Conservation (phyloP, 2,113 vertebrate genomes). For the Oryzias javanicus region DNA sequence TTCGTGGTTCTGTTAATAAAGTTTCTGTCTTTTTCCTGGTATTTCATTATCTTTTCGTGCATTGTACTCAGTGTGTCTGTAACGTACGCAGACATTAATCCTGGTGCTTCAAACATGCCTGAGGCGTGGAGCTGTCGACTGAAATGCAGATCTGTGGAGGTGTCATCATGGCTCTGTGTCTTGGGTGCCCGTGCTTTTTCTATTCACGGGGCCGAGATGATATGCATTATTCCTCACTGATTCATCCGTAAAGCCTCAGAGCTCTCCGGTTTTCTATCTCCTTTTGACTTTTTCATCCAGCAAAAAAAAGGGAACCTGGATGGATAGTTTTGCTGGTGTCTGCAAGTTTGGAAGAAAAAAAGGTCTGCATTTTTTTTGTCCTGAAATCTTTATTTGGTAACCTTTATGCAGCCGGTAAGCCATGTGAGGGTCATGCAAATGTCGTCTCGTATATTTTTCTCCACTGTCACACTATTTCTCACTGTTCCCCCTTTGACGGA, state of each 20-base stretch:
- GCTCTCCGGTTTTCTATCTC: conserved; percentile 39
- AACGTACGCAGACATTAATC: conserved; percentile 61
- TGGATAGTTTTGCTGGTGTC: conserved; percentile 42
- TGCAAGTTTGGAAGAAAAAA: conserved; percentile 27
- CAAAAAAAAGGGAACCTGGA: conserved; percentile 11
- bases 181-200: conserved; percentile 58
- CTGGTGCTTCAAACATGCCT: conserved; percentile 47
- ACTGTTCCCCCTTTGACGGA: conserved; percentile 38
- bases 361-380: conserved; percentile 8
- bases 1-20: conserved; percentile 8
- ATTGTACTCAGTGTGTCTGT: conserved; percentile 26
- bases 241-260: conserved; percentile 54
- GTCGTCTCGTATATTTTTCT: conserved; percentile 32
- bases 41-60: conserved; percentile 30
- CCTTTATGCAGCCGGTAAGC: conserved; percentile 21
- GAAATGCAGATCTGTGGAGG: conserved; percentile 68
- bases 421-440: conserved; percentile 46
- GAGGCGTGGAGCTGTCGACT: conserved; percentile 60
- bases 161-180: conserved; percentile 68
- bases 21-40: conserved; percentile 6
- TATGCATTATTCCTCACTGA: conserved; percentile 67
- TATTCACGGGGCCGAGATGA: conserved; percentile 58
- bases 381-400: background rate
- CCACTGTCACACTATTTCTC: conserved; percentile 37
- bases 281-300: conserved; percentile 11